These are phyloP conservation scores for Ceyx erithaca DNA, from an alignment of 2,797 vertebrate species.

Conservation along the genomic window DNA sequence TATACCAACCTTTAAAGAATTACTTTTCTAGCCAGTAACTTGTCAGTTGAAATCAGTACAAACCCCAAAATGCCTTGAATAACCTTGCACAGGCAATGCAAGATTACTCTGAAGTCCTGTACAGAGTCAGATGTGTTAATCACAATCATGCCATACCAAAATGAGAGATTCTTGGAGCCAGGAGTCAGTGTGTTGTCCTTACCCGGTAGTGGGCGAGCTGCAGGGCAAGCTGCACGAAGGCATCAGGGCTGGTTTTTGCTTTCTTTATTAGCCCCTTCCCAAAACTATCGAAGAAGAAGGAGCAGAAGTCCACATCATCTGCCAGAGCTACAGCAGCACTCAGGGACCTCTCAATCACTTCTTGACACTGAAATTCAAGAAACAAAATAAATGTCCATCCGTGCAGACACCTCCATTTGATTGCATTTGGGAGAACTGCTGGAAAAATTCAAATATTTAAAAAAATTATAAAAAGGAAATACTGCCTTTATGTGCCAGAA, in stretches of 20 bases:
- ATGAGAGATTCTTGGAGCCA: neutral
- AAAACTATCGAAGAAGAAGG: slow-evolving; percentile 87
- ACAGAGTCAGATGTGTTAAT: neutral
- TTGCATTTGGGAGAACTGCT: neutral
- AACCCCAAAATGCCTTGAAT: no score
- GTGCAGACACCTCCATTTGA: neutral
- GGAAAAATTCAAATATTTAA: neutral
- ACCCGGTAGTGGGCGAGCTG: slow-evolving; percentile 96
- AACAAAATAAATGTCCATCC: neutral
- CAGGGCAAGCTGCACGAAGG: slow-evolving; percentile 92
- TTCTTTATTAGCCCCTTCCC: slow-evolving; percentile 96
- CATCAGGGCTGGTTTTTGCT: slow-evolving; percentile 91
- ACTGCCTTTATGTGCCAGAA: neutral
- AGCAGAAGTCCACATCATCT: slow-evolving; percentile 89
- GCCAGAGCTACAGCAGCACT: slow-evolving; percentile 84
- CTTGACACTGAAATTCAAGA: slow-evolving; percentile 84
- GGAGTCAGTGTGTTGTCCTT: neutral
- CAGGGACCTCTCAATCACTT: slow-evolving; percentile 85
- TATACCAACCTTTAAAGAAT: no score
- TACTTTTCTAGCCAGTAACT: no score
- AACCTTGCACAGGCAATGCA: neutral
- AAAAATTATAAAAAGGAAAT: neutral
- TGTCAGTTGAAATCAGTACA: no score
- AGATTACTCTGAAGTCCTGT: neutral
- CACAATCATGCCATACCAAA: neutral